Evolutionary conservation across 2,113 vertebrate species (phyloP), one percentile per base, ranked within the genome.

Genomic region (Pollimyrus isidori): DNA sequence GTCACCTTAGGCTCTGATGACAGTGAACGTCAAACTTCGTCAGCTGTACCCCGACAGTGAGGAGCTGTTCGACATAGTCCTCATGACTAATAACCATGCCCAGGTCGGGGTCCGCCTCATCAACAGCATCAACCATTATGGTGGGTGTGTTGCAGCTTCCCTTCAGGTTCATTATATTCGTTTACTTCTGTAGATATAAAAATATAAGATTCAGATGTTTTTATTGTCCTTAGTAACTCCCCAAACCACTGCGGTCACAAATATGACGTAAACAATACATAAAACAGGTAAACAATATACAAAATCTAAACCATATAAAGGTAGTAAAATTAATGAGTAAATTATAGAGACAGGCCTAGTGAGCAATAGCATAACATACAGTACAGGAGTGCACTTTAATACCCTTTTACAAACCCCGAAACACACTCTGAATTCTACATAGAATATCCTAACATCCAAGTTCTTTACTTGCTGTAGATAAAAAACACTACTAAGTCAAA

Each of bases 21-120:
- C 94, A 0, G 98, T 99, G 90, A 99, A 98, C 92, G 19, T 91
- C 13, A 94, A 96, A 11, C 96, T 99, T 89, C 96, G 97, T 52
- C 90, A 95, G 2, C 96, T 98, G 53, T 99, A 99, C 91, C 97
- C 98, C 0, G 95, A 97, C 10, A 97, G 97, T 2, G 97, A 99
- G 91, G 97, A 99, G 89, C 94, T 98, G 90, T 99, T 99, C 94
- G 98, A 99, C 94, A 97, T 99, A 82, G 97, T 99, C 65, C 94
- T 99, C 90, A 98, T 99, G 97, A 99, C 98, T 88, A 99, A 99
- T 93, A 98, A 99, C 94, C 97, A 98, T 85, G 98, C 98, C 91
- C 98, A 99, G 92, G 98, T 99, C 42, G 98, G 98, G 90, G 97
- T 99, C 88, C 95, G 98, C 76, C 97, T 99, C 92, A 99, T 99